These are phyloP conservation scores for Venturia canescens DNA, from an alignment of 1,140 invertebrate genomes.

Conservation along the genomic window DNA sequence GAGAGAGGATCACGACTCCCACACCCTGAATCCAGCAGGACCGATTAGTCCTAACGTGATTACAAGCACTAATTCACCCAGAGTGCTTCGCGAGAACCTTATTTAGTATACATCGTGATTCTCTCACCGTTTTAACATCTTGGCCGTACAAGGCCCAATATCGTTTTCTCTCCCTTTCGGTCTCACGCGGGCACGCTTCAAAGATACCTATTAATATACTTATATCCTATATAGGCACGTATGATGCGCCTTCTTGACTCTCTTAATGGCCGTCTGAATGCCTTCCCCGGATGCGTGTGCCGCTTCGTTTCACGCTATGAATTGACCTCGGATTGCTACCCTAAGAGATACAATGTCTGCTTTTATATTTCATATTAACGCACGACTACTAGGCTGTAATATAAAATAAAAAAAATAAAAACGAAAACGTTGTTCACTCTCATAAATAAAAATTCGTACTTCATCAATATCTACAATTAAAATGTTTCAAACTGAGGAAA, in stretches of 20 bases:
- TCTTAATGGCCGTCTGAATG: constrained; percentile 61
- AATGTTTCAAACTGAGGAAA: too few relatives aligned
- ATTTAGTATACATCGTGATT: constrained; percentile 25
- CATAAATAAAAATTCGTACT: neutral
- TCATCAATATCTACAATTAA: too few relatives aligned
- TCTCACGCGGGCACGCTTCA: constrained; percentile 18
- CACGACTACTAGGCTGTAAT: neutral
- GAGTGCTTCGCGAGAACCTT: neutral
- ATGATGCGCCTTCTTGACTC: constrained; percentile 47
- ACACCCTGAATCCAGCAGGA: constrained; percentile 56
- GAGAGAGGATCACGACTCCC: constrained; percentile 36
- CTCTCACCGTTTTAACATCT: neutral
- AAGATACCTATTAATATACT: constrained; percentile 40
- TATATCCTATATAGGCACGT: constrained; percentile 48
- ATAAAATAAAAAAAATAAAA: neutral
- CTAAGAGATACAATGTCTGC: neutral
- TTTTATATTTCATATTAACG: constrained; percentile 1
- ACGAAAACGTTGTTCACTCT: neutral
- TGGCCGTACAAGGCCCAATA: constrained; percentile 52
- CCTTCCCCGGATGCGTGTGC: constrained; percentile 34
- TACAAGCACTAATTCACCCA: constrained; percentile 68
- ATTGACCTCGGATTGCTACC: constrained; percentile 1
- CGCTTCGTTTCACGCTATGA: constrained; percentile 54
- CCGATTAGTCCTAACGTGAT: constrained; percentile 70
- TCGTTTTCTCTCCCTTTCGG: constrained; percentile 37